Conservation (phyloP, 2,888 invertebrate genomes). For the Clistopyga incitator region DNA sequence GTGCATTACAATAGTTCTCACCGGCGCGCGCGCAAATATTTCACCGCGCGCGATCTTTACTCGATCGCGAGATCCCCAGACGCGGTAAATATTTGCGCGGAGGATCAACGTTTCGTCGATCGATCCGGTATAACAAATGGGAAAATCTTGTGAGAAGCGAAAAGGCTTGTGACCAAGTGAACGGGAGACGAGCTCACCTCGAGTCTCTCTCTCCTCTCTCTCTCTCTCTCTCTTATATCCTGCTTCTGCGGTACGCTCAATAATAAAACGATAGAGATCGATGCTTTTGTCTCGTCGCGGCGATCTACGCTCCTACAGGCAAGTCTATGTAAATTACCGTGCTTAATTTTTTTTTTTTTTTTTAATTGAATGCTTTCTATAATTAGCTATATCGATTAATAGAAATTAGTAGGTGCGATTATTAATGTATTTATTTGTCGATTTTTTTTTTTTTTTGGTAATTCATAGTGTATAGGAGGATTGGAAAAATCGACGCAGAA, state of each 20-base stretch:
- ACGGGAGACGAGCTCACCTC: slow-evolving; percentile 49
- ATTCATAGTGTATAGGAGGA: too few relatives aligned
- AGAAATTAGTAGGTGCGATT: too few relatives aligned
- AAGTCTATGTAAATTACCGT: too few relatives aligned
- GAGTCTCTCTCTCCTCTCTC: neutral
- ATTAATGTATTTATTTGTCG: too few relatives aligned
- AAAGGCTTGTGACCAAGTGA: neutral
- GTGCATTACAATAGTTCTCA: slow-evolving; percentile 37
- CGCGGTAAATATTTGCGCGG: slow-evolving; percentile 12
- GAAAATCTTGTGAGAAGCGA: slow-evolving; percentile 24
- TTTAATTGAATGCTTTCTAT: too few relatives aligned
- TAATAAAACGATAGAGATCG: slow-evolving; percentile 42
- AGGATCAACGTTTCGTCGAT: slow-evolving; percentile 35
- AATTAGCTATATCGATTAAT: too few relatives aligned
- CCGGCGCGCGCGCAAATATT: neutral
- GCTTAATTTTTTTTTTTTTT: neutral
- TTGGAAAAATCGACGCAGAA: too few relatives aligned
- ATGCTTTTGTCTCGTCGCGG: slow-evolving; percentile 43
- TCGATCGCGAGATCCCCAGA: neutral
- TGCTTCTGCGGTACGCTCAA: slow-evolving; percentile 22
- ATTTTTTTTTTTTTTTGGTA: too few relatives aligned
- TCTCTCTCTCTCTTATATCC: slow-evolving; percentile 11
- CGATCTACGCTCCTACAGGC: slow-evolving; percentile 29
- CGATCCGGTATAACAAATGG: slow-evolving; percentile 16
- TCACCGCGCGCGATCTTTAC: neutral